phyloP scores from a whole-genome alignment of 2,113 vertebrate genomes.

The Pedetes capensis region DNA sequence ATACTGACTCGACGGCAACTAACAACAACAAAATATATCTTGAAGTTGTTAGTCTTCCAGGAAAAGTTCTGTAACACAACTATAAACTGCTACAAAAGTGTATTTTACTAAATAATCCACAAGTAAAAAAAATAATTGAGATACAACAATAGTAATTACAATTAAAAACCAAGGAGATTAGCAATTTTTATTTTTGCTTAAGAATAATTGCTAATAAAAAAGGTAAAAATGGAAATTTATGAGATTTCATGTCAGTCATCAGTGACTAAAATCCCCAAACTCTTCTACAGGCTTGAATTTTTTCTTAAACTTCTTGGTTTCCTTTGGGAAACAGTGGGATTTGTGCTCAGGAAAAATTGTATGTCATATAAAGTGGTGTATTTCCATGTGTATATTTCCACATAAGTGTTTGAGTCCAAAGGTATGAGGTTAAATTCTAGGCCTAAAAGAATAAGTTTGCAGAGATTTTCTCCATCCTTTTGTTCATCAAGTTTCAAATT shows the following conservation, averaged over 20 bases:
- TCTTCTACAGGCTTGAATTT: background rate
- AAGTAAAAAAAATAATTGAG: background rate
- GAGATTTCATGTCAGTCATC: background rate
- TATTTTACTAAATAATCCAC: background rate
- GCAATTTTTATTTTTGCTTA: background rate
- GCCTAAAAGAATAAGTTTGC: background rate
- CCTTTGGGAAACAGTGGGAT: background rate
- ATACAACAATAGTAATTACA: conserved; percentile 15
- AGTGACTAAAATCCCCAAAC: background rate
- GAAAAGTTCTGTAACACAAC: background rate
- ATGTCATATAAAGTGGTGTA: background rate
- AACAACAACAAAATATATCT: too few species aligned
- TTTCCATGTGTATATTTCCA: background rate
- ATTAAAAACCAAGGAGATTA: background rate
- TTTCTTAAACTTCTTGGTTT: background rate
- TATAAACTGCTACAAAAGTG: background rate
- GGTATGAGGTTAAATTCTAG: background rate
- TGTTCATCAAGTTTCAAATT: background rate
- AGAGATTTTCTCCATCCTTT: background rate
- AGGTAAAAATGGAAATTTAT: conserved; percentile 1
- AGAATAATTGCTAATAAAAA: background rate
- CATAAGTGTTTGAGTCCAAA: background rate
- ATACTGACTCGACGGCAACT: too few species aligned
- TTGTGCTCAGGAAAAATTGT: background rate
- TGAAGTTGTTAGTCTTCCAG: background rate